A percentile compares a stretch with the other conserved stretches of the same genome.
Evolutionary conservation across 2,797 vertebrate genomes (phyloP).

Genomic region (Chromis chromis): DNA sequence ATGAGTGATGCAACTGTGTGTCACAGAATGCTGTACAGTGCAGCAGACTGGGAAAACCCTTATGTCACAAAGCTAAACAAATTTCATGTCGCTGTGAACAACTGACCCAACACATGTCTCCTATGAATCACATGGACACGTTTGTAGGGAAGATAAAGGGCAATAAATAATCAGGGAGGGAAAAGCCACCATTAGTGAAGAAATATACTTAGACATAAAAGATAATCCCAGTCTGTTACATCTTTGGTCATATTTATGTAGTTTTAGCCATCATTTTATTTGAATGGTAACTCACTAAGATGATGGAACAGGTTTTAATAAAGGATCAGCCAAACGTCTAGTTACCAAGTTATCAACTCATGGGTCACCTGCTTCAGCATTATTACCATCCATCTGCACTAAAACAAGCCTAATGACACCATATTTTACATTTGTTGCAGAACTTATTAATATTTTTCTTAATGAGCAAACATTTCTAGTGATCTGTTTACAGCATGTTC

Average conservation of each 20-base stretch:
- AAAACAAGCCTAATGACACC: neutral
- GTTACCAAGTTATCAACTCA: neutral
- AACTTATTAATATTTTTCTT: neutral
- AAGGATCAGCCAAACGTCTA: slow-evolving; percentile 8
- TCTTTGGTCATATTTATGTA: neutral
- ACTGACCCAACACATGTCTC: slow-evolving; percentile 49
- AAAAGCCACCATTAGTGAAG: slow-evolving; percentile 42
- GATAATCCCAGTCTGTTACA: neutral
- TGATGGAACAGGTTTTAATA: slow-evolving; percentile 1
- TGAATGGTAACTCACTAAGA: slow-evolving; percentile 1
- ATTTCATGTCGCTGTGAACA: slow-evolving; percentile 56
- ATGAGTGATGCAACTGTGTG: slow-evolving; percentile 48
- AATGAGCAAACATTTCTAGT: slow-evolving; percentile 12
- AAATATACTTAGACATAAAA: slow-evolving; percentile 34
- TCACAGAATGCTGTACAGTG: slow-evolving; percentile 63
- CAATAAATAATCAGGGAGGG: slow-evolving; percentile 42
- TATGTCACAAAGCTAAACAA: slow-evolving; percentile 49
- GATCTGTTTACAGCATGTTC: slow-evolving; percentile 9
- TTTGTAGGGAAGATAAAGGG: slow-evolving; percentile 52
- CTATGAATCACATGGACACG: slow-evolving; percentile 58
- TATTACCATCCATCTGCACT: neutral
- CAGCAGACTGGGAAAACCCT: slow-evolving; percentile 36
- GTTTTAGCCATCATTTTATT: slow-evolving; percentile 2
- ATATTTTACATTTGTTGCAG: neutral
- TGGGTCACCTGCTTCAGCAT: neutral